Conservation (phyloP, 2,113 vertebrate species). For the Serinus canaria region DNA sequence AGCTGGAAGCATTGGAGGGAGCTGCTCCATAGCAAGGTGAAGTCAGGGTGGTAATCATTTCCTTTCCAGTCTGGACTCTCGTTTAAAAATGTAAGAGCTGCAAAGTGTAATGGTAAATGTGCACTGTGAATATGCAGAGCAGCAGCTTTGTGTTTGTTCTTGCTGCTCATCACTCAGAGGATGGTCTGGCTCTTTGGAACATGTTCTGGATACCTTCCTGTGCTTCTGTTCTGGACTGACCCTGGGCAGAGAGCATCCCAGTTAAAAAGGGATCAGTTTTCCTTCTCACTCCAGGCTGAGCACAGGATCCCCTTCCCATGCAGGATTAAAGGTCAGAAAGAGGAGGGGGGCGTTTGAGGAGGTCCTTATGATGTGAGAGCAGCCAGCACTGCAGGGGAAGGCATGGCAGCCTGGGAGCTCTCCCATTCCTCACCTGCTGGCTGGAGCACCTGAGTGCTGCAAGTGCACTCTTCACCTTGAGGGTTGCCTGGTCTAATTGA, state of each 20-base stretch:
- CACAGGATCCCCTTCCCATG: not conserved
- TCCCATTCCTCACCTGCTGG: fast-evolving
- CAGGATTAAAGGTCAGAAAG: not conserved
- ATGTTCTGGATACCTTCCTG: too few species aligned
- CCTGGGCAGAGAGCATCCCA: not conserved
- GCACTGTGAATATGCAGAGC: not conserved
- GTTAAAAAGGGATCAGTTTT: not conserved
- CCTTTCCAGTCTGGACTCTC: not conserved
- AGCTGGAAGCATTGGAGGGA: not conserved
- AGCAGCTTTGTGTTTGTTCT: not conserved
- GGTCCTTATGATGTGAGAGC: not conserved
- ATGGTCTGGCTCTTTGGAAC: not conserved
- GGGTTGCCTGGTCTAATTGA: not conserved
- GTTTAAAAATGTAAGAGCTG: not conserved
- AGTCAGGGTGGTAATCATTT: not conserved
- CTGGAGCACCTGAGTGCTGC: not conserved
- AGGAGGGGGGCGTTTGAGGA: not conserved
- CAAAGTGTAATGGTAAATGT: not conserved
- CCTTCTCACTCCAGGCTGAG: not conserved
- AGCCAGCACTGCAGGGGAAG: not conserved
- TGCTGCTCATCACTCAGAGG: not conserved
- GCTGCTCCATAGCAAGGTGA: not conserved
- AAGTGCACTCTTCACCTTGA: not conserved
- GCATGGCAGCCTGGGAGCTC: not conserved
- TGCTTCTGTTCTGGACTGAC: not conserved